phyloP scores from a whole-genome alignment of 2,113 vertebrate species.

The Callionymus lyra region DNA sequence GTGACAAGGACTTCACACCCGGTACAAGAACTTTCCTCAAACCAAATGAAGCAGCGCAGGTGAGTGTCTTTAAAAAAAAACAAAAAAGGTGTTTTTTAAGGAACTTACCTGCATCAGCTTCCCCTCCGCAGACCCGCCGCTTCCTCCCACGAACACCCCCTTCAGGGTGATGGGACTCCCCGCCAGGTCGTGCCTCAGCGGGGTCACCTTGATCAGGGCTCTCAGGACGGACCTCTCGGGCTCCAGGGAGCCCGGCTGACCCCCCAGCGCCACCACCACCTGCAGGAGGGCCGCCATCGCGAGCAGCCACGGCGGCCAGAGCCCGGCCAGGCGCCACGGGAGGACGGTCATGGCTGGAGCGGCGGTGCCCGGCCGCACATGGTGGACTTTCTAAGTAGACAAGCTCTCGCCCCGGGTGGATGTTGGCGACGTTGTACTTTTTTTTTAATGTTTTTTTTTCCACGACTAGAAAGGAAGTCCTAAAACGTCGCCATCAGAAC shows the following conservation, averaged over 20 bases:
- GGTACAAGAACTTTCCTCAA: too few relatives aligned
- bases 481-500: slow-evolving; percentile 25
- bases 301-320: slow-evolving; percentile 95
- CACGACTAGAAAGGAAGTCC: slow-evolving; percentile 19
- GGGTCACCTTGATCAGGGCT: slow-evolving; percentile 84
- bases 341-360: slow-evolving; percentile 91
- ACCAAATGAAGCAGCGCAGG: too few relatives aligned
- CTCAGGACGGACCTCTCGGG: slow-evolving; percentile 75
- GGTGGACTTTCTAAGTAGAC: slow-evolving; percentile 71
- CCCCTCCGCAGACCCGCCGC: slow-evolving; percentile 79
- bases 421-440: too few relatives aligned
- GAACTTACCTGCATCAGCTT: slow-evolving; percentile 88
- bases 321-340: slow-evolving; percentile 86
- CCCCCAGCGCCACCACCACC: slow-evolving; percentile 79
- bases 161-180: slow-evolving; percentile 78
- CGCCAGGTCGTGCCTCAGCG: slow-evolving; percentile 77
- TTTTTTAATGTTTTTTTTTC: slow-evolving; percentile 5
- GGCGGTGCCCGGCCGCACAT: slow-evolving; percentile 82
- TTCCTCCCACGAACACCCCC: slow-evolving; percentile 83
- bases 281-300: slow-evolving; percentile 87
- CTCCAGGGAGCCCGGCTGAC: slow-evolving; percentile 78
- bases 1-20: too few relatives aligned
- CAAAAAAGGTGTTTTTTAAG: not conserved
- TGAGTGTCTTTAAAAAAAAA: too few relatives aligned
- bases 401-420: too few relatives aligned